These are phyloP conservation scores for Acanthacorydalis orientalis DNA, from an alignment of 2,888 invertebrate genomes.

Conservation along the genomic window DNA sequence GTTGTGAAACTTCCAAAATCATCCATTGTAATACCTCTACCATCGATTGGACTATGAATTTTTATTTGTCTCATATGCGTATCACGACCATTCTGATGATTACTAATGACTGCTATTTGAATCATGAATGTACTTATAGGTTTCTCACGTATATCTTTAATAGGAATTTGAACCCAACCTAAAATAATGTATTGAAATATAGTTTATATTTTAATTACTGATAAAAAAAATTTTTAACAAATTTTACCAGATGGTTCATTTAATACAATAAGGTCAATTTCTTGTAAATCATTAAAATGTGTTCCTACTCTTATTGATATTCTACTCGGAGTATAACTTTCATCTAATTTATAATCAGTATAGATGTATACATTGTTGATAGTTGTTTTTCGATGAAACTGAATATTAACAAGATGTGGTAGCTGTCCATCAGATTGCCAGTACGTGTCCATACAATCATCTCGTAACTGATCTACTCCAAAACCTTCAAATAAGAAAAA, in stretches of 20 bases:
- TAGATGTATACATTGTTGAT: constrained; percentile 92
- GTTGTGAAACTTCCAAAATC: constrained; percentile 65
- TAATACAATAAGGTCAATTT: constrained; percentile 84
- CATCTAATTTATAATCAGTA: constrained; percentile 94
- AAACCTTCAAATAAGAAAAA: constrained; percentile 46
- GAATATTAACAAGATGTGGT: constrained; percentile 93
- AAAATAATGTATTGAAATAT: constrained; percentile 11
- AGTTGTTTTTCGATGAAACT: constrained; percentile 88
- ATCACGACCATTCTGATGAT: constrained; percentile 97
- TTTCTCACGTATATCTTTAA: constrained; percentile 72
- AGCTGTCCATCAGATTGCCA: constrained; percentile 99
- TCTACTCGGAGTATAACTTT: constrained; percentile 95
- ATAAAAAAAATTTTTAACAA: not conserved
- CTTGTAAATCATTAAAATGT: constrained; percentile 91
- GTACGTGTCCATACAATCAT: constrained; percentile 92
- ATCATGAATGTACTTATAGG: constrained; percentile 92
- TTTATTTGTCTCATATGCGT: constrained; percentile 96
- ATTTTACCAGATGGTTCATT: constrained; percentile 66
- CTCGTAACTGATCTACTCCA: constrained; percentile 91
- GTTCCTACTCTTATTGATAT: constrained; percentile 88
- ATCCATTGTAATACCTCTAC: constrained; percentile 45
- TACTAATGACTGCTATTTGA: constrained; percentile 89
- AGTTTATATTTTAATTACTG: not conserved
- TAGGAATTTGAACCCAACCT: constrained; percentile 92
- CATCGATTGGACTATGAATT: constrained; percentile 74